Base-by-base conservation (phyloP, 2,888 invertebrate species). In the Euphydryas editha region DNA sequence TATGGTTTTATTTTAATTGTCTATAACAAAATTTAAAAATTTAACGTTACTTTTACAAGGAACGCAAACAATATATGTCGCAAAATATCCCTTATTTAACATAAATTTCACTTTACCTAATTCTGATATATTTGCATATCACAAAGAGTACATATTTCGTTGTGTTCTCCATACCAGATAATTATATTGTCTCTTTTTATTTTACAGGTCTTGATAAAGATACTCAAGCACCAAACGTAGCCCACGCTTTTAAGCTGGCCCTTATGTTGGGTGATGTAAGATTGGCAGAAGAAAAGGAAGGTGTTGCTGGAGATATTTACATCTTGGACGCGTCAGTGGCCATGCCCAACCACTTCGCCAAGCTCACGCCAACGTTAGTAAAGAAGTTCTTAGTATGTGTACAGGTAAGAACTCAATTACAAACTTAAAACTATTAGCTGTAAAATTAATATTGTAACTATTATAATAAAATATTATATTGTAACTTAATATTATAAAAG, bases 341-440 rank as follows among this genome's bases (percentile, higher is more conserved):
- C 1, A 96, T 96, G 0, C 95, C 97, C 0, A 93, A 95, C 0
- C 97, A 97, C 83, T 97, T 97, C 82, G 95, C 97, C 73, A 97
- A 97, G 88, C 96, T 97, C 84, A 96, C 97, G 0, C 97, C 97
- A 0, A 93, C 95, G 0, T 86, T 96, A 59, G 95, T 97, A 61
- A 97, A 97, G 91, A 97, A 97, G 87, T 97, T 97, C 90, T 93
- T 97, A 77, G 95, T 97, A 69, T 96, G 96, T 84, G 96, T 97
- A 18, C 96, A 96, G 93, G 92, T 92, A 58, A 64, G 49, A 24
- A 51, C n/a, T 44, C 3, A n/a, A 11, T 42, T 7, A 2, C 7
- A 42, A 15, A 42, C 5, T 42, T 42, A 7, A 42, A 2, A 2
- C 1, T 5, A 24, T 24, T 24, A 24, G 6, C 2, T 4, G 2